Evolutionary conservation across 2,888 invertebrate genomes (phyloP), one percentile per base, ranked within the genome.

Genomic region (Zonitis immaculata): DNA sequence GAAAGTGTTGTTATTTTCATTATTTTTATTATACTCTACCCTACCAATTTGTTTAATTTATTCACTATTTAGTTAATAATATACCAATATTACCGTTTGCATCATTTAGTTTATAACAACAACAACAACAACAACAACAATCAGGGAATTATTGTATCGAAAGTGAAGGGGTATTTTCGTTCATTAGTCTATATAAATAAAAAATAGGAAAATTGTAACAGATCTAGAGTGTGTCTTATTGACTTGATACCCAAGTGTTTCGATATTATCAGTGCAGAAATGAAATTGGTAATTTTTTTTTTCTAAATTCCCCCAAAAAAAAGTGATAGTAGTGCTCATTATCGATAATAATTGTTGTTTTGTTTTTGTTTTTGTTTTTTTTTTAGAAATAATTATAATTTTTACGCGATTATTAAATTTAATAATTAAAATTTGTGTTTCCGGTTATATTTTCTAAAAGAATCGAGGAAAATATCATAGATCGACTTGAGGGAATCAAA

Each of bases 221-320:
- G n/a, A n/a, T n/a, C n/a, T 51, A 54, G 57, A 54, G 59, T 57
- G 55, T 8, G 11, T 3, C 16, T 45, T 16, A n/a, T n/a, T n/a
- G n/a, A n/a, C n/a, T n/a, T n/a, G n/a, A n/a, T n/a, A n/a, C n/a
- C n/a, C n/a, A n/a, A n/a, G n/a, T n/a, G n/a, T n/a, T n/a, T n/a
- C n/a, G n/a, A n/a, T n/a, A n/a, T n/a, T n/a, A n/a, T n/a, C n/a
- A n/a, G n/a, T n/a, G n/a, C n/a, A n/a, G 57, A 50, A 59, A 65
- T 65, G 65, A 61, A 63, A 62, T 57, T 59, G 63, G 65, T 65
- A 58, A 65, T 62, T 57, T 57, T 46, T 27, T 49, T 49, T 32
- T 18, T 44, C 14, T n/a, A n/a, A n/a, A n/a, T n/a, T n/a, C n/a
- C n/a, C n/a, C n/a, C n/a, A n/a, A n/a, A n/a, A n/a, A n/a, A n/a